Conservation (phyloP, 2,888 invertebrate species). For the Himalopsyche tibetana region DNA sequence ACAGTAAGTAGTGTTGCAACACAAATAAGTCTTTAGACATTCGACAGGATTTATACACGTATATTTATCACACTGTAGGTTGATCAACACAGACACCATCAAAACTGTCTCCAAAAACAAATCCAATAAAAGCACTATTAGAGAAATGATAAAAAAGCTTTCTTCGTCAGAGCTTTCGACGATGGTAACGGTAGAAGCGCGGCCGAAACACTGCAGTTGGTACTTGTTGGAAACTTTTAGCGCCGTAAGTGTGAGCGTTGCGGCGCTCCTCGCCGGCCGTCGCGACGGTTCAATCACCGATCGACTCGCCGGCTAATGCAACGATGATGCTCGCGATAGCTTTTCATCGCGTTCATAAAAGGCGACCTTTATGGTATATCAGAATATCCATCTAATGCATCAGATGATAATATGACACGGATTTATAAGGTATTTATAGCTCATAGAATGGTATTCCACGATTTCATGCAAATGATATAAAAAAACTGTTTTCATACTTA, state of each 20-base stretch:
- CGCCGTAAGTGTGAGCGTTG: constrained; percentile 5
- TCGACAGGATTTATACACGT: no score
- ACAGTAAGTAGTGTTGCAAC: no score
- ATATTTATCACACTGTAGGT: no score
- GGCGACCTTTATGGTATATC: constrained; percentile 18
- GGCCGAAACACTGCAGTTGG: neutral
- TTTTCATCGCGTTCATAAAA: constrained; percentile 37
- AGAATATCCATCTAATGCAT: constrained; percentile 9
- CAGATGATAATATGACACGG: neutral
- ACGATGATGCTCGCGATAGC: constrained; percentile 33
- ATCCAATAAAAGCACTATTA: neutral
- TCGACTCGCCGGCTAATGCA: constrained; percentile 28
- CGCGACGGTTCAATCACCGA: constrained; percentile 45
- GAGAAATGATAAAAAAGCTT: neutral
- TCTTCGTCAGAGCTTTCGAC: neutral
- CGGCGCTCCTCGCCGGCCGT: neutral
- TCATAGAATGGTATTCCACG: neutral
- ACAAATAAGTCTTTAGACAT: no score
- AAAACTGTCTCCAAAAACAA: neutral
- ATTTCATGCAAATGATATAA: no score
- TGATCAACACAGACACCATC: neutral
- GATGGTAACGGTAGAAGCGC: constrained; percentile 43
- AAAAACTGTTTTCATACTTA: no score
- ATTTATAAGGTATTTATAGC: constrained; percentile 7
- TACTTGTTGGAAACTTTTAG: constrained; percentile 27